A percentile compares a stretch with the other conserved stretches of the same genome.
phyloP scores from a whole-genome alignment of 2,888 invertebrate genomes.

The Tinea trinotella region DNA sequence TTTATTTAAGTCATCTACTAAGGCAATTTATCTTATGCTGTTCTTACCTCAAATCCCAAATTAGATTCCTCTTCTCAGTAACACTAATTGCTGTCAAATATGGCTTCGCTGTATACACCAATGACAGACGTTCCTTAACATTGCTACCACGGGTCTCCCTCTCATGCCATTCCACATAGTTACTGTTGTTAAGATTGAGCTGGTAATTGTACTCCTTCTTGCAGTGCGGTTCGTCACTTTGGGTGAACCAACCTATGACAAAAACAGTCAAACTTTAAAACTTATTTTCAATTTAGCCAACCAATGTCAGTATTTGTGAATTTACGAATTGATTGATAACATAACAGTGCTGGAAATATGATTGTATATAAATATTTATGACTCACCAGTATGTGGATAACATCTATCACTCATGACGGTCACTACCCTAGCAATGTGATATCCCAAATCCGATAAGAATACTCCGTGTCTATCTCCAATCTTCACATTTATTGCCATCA shows the following conservation, averaged over 20 bases:
- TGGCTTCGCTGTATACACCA: slow-evolving; percentile 85
- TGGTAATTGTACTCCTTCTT: slow-evolving; percentile 89
- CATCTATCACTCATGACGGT: slow-evolving; percentile 89
- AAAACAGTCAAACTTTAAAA: too few species aligned
- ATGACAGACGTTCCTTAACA: slow-evolving; percentile 76
- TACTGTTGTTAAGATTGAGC: slow-evolving; percentile 76
- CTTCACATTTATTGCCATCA: slow-evolving; percentile 83
- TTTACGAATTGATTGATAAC: too few species aligned
- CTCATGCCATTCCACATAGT: slow-evolving; percentile 90
- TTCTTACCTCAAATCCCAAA: slow-evolving; percentile 81
- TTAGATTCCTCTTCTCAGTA: slow-evolving; percentile 90
- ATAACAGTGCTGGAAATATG: too few species aligned
- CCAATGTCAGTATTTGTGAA: too few species aligned
- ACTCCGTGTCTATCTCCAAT: slow-evolving; percentile 83
- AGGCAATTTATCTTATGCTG: too few species aligned
- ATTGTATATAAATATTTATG: background rate
- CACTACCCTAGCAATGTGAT: slow-evolving; percentile 89
- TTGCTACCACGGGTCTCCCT: slow-evolving; percentile 78
- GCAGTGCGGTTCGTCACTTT: slow-evolving; percentile 83
- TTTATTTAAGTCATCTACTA: background rate
- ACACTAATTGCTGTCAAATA: slow-evolving; percentile 87
- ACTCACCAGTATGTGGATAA: slow-evolving; percentile 89
- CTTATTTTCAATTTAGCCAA: too few species aligned
- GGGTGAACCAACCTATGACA: slow-evolving; percentile 84
- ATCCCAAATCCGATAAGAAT: slow-evolving; percentile 89